phyloP scores from a whole-genome alignment of 1,140 invertebrate species.

The Aphidius gifuensis region DNA sequence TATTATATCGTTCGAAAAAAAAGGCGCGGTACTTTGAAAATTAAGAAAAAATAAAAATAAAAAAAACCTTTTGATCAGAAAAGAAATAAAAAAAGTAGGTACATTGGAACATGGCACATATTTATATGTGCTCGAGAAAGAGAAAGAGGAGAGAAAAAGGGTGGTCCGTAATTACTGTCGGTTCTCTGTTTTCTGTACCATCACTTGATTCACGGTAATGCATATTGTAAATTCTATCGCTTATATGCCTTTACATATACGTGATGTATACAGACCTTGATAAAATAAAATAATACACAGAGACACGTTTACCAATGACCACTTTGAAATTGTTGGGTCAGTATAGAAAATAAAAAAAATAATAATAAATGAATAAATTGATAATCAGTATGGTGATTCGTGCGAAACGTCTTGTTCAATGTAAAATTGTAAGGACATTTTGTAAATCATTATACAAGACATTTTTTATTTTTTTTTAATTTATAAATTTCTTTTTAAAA shows the following conservation, averaged over 20 bases:
- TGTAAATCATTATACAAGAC: slow-evolving; percentile 2
- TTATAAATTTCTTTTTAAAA: no score
- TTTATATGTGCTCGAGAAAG: no score
- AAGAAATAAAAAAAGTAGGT: no score
- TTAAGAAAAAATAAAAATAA: no score
- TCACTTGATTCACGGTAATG: neutral
- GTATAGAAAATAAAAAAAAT: neutral
- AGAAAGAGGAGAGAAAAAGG: neutral
- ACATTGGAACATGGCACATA: no score
- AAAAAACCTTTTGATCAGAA: no score
- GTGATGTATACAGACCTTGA: neutral
- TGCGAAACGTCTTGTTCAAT: slow-evolving; percentile 32
- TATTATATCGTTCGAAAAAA: no score
- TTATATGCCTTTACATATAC: neutral
- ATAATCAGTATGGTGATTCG: slow-evolving; percentile 36
- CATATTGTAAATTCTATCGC: neutral
- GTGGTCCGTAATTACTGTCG: slow-evolving; percentile 34
- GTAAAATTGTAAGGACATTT: slow-evolving; percentile 4
- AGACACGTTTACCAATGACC: slow-evolving; percentile 6
- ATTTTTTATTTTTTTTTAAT: neutral
- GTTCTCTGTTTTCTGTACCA: slow-evolving; percentile 8
- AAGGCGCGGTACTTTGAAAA: no score
- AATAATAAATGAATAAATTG: slow-evolving; percentile 37
- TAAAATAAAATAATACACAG: no score
- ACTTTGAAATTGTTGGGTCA: no score